Conservation (phyloP, 1,140 invertebrate genomes). For the Drosophila grimshawi region DNA sequence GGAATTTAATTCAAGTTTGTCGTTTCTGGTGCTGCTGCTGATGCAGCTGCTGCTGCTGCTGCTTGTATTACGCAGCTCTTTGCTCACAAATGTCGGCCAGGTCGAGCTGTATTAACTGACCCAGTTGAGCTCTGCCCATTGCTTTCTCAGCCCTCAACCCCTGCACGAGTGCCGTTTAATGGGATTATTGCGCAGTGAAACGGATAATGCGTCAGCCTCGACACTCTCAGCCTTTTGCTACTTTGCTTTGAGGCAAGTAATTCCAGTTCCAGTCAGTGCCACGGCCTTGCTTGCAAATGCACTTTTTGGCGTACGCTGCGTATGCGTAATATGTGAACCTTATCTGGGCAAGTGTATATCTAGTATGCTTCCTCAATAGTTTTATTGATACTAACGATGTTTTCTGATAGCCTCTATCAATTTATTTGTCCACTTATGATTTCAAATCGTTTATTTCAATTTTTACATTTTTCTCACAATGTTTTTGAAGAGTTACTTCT, state of each 20-base stretch:
- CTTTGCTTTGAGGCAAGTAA: conserved; percentile 30
- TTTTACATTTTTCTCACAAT: background rate
- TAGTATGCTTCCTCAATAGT: background rate
- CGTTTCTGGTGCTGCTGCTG: conserved; percentile 14
- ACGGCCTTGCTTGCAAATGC: conserved; percentile 22
- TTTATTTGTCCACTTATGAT: conserved; percentile 2
- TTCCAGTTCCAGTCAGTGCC: conserved; percentile 38
- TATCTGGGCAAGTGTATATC: background rate
- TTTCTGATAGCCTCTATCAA: background rate
- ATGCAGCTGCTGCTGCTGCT: background rate
- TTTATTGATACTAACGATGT: conserved; percentile 5
- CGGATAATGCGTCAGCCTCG: conserved; percentile 70
- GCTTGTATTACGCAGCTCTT: conserved; percentile 7
- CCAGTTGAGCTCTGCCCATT: conserved; percentile 62
- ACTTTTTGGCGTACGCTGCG: conserved; percentile 61
- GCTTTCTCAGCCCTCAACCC: conserved; percentile 10
- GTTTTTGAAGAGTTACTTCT: no score
- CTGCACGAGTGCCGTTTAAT: conserved; percentile 59
- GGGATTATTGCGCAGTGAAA: conserved; percentile 79
- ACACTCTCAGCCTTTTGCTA: conserved; percentile 37
- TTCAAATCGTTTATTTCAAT: background rate
- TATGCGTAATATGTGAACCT: conserved; percentile 54
- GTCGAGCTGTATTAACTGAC: conserved; percentile 79
- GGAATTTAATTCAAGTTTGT: conserved; percentile 49
- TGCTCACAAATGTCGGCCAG: conserved; percentile 75